These are phyloP conservation scores for Hipposideros larvatus DNA, from an alignment of 2,797 vertebrate genomes.

Conservation along the genomic window DNA sequence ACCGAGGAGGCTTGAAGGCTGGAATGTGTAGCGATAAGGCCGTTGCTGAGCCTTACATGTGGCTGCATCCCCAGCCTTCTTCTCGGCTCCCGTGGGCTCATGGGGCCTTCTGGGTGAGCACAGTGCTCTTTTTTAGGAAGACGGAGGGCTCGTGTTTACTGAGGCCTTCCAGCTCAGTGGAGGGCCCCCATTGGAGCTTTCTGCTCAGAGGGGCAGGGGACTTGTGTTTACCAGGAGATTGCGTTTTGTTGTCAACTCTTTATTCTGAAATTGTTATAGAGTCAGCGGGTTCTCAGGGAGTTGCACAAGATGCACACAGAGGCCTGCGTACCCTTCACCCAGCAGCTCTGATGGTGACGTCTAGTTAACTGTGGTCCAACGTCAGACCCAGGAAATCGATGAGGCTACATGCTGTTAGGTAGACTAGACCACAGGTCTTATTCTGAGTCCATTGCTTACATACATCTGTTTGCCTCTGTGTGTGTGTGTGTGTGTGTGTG, in stretches of 20 bases:
- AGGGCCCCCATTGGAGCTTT: background rate
- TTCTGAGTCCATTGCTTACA: fast-evolving
- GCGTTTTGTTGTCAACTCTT: background rate
- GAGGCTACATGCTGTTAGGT: fast-evolving
- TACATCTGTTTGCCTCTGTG: fast-evolving
- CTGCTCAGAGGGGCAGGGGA: background rate
- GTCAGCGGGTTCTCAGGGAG: background rate
- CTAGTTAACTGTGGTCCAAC: no score
- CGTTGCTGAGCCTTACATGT: fast-evolving
- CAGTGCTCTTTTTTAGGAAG: background rate
- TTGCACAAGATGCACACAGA: background rate
- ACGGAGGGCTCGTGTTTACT: background rate
- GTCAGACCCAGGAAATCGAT: background rate
- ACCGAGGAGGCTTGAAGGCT: fast-evolving
- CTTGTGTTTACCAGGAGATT: background rate
- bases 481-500: background rate
- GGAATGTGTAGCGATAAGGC: no score
- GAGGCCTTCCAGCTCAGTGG: background rate
- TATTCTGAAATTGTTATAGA: background rate
- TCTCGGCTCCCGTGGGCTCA: fast-evolving
- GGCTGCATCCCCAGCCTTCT: no score
- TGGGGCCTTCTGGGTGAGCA: background rate
- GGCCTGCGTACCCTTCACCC: no score
- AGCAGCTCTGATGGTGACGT: fast-evolving
- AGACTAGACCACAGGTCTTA: background rate